Base-by-base conservation (phyloP, 2,888 invertebrate species). In the Diaprepes abbreviatus region DNA sequence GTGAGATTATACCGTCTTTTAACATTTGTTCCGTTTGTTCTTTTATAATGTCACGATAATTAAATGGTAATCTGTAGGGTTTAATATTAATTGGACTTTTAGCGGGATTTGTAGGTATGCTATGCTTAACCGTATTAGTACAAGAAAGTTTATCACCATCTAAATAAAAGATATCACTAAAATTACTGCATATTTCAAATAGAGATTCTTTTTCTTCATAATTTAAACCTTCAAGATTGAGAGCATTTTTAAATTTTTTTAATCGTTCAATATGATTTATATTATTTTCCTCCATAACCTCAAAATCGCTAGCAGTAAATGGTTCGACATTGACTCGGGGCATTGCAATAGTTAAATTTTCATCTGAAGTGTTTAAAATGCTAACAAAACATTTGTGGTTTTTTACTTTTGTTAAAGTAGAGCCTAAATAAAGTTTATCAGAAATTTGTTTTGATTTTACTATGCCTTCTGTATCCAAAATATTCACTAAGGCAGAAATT, bases 131-230 rank as follows among this genome's bases (percentile, higher is more conserved):
- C 2, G 12, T 10, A 3, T 24, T 52, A 3, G 35, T 16, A 19
- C 17, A 55, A 2, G 55, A 33, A 9, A 55, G 10, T 35, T 55
- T 55, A 12, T 55, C 50, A n/a, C 50, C 50, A 3, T 50, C 50
- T 6, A 50, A 28, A 50, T 50, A 28, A 28, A 50, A 50, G 16
- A 55, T 55, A 35, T 55, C n/a, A n/a, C n/a, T 19, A 35, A 35
- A 35, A 12, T 55, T 17, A 6, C 17, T 16, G n/a, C 35, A 33
- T 6, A 55, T 55, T n/a, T n/a, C 54, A 28, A 54, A 17, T 14
- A 45, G 17, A n/a, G 31, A 28, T 2, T 21, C 24, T 50, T 2
- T 12, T 31, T 31, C 54, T 31, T 54, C 31, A n/a, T 16, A 6
- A 17, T 12, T 54, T n/a, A 55, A 2, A 21, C 17, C 17, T 54